phyloP scores from a whole-genome alignment of 2,888 invertebrate genomes.

The Trachelus iudaicus region DNA sequence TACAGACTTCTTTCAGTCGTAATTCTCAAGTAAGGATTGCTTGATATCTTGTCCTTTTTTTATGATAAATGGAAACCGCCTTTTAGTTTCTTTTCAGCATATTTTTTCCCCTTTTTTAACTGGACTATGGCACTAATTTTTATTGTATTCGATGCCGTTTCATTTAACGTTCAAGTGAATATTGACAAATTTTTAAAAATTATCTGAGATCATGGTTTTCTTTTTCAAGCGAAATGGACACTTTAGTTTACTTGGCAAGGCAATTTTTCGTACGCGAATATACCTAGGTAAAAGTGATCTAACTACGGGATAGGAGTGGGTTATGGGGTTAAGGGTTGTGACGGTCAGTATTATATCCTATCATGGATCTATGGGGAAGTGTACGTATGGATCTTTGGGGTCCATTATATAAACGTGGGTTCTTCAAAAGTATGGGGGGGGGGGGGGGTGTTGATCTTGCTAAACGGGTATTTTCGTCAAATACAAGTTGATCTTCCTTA shows the following conservation, averaged over 20 bases:
- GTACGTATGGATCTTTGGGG: conserved; percentile 10
- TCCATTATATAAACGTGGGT: conserved; percentile 4
- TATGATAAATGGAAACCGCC: not conserved
- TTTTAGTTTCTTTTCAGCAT: not conserved
- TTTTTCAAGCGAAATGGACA: not conserved
- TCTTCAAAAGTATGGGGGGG: not conserved
- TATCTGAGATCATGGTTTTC: not conserved
- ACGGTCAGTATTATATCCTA: conserved; percentile 17
- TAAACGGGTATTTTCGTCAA: conserved; percentile 20
- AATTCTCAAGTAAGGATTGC: not conserved
- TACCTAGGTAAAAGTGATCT: conserved; percentile 20
- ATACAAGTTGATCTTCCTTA: conserved; percentile 10
- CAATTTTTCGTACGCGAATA: conserved; percentile 13
- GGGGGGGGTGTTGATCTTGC: conserved; percentile 15
- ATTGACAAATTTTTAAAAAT: not conserved
- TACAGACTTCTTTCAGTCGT: not conserved
- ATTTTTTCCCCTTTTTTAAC: not conserved
- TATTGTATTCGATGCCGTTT: not conserved
- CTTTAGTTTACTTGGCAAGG: conserved; percentile 14
- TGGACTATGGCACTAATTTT: not conserved
- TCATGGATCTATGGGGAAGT: conserved; percentile 18
- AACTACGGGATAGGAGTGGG: conserved; percentile 23
- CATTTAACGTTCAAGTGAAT: not conserved
- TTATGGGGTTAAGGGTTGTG: conserved; percentile 14
- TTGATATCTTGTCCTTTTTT: not conserved